Conservation (phyloP, 2,797 vertebrate species). For the Nyctalus aviator region DNA sequence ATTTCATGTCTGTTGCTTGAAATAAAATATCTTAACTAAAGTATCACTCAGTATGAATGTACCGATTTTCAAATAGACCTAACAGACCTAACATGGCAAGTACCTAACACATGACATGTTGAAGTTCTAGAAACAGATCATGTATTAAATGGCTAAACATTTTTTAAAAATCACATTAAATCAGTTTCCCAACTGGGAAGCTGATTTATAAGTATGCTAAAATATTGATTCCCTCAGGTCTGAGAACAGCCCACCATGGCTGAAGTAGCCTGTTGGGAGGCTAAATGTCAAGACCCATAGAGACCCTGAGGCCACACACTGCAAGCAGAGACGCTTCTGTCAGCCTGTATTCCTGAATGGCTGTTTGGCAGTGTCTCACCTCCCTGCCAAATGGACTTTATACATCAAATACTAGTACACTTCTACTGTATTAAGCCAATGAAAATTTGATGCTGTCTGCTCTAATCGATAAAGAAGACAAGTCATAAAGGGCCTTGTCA, state of each 20-base stretch:
- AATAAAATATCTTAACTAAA: slow-evolving; percentile 52
- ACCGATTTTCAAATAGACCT: slow-evolving; percentile 47
- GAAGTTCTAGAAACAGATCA: slow-evolving; percentile 52
- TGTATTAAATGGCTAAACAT: slow-evolving; percentile 39
- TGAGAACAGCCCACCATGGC: neutral
- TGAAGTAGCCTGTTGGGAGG: neutral
- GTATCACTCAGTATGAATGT: neutral
- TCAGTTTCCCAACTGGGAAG: slow-evolving; percentile 9
- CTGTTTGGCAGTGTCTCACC: neutral
- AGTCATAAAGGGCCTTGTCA: neutral
- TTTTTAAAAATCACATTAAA: neutral
- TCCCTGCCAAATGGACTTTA: slow-evolving; percentile 2
- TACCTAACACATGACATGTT: neutral
- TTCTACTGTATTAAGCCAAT: neutral
- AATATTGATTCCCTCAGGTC: neutral
- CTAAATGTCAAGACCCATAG: neutral
- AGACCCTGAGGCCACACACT: neutral
- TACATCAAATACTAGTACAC: neutral
- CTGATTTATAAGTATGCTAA: neutral
- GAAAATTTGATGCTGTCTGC: neutral
- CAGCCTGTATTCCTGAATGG: neutral
- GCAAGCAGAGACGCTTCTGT: neutral
- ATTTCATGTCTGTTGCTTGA: slow-evolving; percentile 50
- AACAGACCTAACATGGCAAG: neutral
- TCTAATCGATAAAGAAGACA: neutral